Evolutionary conservation across 2,888 invertebrate species (phyloP).

Genomic region (Iselma pallidipennis): DNA sequence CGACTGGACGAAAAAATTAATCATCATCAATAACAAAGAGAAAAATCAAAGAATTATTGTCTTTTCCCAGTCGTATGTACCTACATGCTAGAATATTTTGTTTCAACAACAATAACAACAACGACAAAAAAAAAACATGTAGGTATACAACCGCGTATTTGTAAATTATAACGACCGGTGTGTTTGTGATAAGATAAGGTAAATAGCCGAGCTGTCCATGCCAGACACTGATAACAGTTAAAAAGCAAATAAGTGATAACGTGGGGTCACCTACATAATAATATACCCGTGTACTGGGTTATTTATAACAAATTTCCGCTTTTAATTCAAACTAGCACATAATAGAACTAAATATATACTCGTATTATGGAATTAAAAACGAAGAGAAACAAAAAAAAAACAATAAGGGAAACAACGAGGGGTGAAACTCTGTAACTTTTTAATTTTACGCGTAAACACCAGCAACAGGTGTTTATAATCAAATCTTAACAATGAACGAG

Average conservation of each 20-base stretch:
- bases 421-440: too few relatives aligned
- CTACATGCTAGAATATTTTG: too few relatives aligned
- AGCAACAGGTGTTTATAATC: conserved; percentile 29
- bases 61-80: too few relatives aligned
- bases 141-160: conserved; percentile 15
- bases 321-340: background rate
- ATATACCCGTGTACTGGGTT: conserved; percentile 11
- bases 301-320: conserved; percentile 10
- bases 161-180: conserved; percentile 38
- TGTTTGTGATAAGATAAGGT: conserved; percentile 44
- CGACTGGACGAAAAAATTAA: conserved; percentile 23
- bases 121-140: conserved; percentile 5
- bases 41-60: background rate
- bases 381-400: too few relatives aligned
- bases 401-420: too few relatives aligned
- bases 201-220: conserved; percentile 47
- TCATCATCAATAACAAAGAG: background rate
- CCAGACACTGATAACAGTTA: conserved; percentile 44
- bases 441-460: conserved; percentile 22
- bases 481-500: too few relatives aligned
- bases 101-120: conserved; percentile 17
- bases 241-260: conserved; percentile 48
- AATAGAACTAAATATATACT: too few relatives aligned
- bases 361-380: too few relatives aligned
- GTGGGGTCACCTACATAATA: conserved; percentile 42